Percentiles rank a stretch among this genome's conserved stretches.
Conservation (phyloP, 2,888 invertebrate species). For the Lycophotia porphyrea region DNA sequence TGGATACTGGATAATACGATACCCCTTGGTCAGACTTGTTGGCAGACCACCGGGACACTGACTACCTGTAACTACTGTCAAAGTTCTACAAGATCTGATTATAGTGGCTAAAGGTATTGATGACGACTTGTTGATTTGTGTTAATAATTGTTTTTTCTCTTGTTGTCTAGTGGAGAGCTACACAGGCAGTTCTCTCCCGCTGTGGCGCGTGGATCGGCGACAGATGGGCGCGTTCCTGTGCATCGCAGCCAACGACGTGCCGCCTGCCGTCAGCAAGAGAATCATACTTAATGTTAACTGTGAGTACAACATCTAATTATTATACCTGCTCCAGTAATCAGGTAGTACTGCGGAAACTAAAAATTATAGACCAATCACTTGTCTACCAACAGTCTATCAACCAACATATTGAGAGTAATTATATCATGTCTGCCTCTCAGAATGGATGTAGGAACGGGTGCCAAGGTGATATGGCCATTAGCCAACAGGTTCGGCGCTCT, state of each 20-base stretch:
- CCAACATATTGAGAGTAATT: no score
- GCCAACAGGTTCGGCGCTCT: no score
- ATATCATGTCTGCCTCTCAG: no score
- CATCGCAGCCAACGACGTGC: conserved; percentile 97
- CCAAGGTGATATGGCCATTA: no score
- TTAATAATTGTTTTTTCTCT: conserved; percentile 25
- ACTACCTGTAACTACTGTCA: not conserved
- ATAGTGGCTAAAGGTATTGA: not conserved
- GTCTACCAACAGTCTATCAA: no score
- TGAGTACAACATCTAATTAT: conserved; percentile 89
- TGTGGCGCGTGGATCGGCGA: conserved; percentile 95
- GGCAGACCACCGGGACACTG: not conserved
- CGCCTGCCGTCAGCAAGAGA: conserved; percentile 96
- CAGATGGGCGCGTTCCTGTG: conserved; percentile 98
- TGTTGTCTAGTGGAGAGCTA: conserved; percentile 83
- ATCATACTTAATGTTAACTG: conserved; percentile 97
- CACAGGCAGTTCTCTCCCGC: conserved; percentile 91
- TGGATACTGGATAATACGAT: not conserved
- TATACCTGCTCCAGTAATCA: no score
- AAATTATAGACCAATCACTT: no score
- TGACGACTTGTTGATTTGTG: not conserved
- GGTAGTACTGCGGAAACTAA: no score
- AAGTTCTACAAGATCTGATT: not conserved
- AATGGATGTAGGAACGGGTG: no score
- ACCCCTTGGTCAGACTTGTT: not conserved